Base-by-base conservation (phyloP, 2,888 invertebrate genomes). In the Drosophila meridiana region DNA sequence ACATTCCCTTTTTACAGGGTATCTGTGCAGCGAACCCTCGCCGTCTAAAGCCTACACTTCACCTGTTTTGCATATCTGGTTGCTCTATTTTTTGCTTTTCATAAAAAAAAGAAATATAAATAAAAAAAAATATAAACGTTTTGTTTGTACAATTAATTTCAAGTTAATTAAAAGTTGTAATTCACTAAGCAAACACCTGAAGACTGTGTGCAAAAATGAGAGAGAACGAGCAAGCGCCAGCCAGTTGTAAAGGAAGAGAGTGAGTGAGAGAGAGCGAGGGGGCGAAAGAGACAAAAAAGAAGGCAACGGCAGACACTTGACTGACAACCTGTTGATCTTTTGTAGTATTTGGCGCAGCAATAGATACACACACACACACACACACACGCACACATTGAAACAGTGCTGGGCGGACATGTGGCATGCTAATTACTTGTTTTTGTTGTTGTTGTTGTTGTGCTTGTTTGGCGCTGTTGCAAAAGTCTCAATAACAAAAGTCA, bases 311-410 rank as follows among this genome's bases (percentile, higher is more conserved):
- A 76, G 72, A 62, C 76, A 76, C 80, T 80, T 78, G 78, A 76
- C 78, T 69, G 77, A 72, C 80, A 78, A 80, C 81, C 80, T 80
- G 80, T 76, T 80, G 80, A 80, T 75, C 80, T 76, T 72, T 80
- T 76, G 72, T 78, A 56, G 69, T 74, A 69, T 78, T 76, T 73
- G 64, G 60, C 75, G 30, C 40, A 50, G 57, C 53, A 50, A 57
- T 64, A 61, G 69, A 66, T n/a, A 71, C 48, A 62, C 50, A 53
- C 47, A 58, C 38, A 60, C 11, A 11, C 1, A 20, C 34, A 20
- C 11, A 28, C 2, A 28, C 4, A 20, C 20, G 28, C 43, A 56
- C 48, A 60, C 32, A 62, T 43, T 30, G 26, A 47, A 8, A n/a
- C 30, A 66, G 13, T 30, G 42, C 53, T 50, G 64, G 69, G 62